These are phyloP conservation scores for Bos indicus DNA, from an alignment of 2,113 vertebrate genomes.

Conservation along the genomic window DNA sequence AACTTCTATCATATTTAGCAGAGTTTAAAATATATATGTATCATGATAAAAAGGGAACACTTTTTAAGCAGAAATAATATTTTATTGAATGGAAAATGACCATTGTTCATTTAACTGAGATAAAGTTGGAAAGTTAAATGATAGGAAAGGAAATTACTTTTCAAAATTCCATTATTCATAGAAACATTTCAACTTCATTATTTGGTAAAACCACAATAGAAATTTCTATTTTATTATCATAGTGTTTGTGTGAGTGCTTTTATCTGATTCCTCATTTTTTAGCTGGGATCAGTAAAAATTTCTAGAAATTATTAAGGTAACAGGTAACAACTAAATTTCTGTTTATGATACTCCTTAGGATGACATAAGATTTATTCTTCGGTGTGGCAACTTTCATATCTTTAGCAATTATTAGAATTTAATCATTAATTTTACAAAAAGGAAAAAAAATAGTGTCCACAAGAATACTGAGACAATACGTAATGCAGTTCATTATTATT, in stretches of 20 bases:
- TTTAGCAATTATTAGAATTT: background rate
- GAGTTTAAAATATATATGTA: fast-evolving
- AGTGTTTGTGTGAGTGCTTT: background rate
- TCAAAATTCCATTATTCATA: background rate
- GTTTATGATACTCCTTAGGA: background rate
- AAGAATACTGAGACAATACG: background rate
- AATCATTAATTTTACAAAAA: background rate
- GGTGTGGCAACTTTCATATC: background rate
- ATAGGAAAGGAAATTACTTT: background rate
- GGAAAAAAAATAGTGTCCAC: background rate
- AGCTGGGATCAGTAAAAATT: background rate
- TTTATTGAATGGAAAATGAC: background rate
- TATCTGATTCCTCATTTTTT: background rate
- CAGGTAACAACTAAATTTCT: background rate
- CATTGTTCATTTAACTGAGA: background rate
- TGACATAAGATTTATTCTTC: background rate
- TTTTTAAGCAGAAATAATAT: background rate
- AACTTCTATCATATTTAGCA: background rate
- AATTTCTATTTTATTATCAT: background rate
- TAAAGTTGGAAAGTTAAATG: background rate
- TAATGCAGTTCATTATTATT: background rate
- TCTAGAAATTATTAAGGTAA: background rate
- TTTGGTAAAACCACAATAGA: background rate
- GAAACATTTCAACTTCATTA: background rate
- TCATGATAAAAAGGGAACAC: background rate